Evolutionary conservation across 2,797 vertebrate genomes (phyloP).

Genomic region (Chromobotia macracanthus): DNA sequence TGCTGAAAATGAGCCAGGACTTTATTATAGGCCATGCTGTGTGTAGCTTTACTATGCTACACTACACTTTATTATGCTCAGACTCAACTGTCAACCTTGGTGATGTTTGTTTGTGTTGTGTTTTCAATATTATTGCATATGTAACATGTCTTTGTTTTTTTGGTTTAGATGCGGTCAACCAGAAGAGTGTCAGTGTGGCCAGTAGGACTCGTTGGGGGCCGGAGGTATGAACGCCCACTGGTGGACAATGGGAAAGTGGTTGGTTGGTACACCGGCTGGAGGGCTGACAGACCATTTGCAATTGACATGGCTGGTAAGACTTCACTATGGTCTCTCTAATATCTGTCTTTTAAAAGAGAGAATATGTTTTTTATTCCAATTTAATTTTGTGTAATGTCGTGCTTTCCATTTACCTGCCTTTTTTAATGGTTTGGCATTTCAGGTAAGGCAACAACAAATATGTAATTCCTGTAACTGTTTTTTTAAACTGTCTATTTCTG

Average conservation of each 20-base stretch:
- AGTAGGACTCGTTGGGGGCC: slow-evolving; percentile 85
- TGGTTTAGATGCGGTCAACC: slow-evolving; percentile 83
- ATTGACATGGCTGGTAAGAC: slow-evolving; percentile 96
- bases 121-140: neutral
- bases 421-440: neutral
- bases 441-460: neutral
- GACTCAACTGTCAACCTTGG: neutral
- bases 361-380: no score
- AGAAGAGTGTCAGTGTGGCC: slow-evolving; percentile 87
- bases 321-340: neutral
- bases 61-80: neutral
- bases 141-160: neutral
- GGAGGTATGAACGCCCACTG: slow-evolving; percentile 85
- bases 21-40: slow-evolving; percentile 46
- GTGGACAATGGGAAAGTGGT: slow-evolving; percentile 87
- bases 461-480: neutral
- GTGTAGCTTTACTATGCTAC: slow-evolving; percentile 28
- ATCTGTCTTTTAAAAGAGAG: neutral
- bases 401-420: neutral
- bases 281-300: slow-evolving; percentile 93
- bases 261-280: slow-evolving; percentile 98
- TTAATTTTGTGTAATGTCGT: neutral
- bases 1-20: slow-evolving; percentile 52
- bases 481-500: neutral
- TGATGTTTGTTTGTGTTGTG: neutral